These are phyloP conservation scores for Selene dorsalis DNA, from an alignment of 2,797 vertebrate species.

Conservation along the genomic window DNA sequence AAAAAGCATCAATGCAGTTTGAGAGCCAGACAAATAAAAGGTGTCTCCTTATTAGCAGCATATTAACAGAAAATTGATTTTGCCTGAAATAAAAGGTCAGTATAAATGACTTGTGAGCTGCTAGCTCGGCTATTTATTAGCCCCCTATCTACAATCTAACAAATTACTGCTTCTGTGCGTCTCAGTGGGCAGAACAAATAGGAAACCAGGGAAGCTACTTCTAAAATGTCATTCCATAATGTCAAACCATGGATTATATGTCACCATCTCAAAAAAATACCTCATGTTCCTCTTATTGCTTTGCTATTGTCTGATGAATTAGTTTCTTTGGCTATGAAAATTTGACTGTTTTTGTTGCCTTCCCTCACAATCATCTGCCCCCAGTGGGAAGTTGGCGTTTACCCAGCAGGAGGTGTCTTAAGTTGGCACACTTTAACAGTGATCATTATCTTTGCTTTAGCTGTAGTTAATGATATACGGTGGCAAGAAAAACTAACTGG, in stretches of 20 bases:
- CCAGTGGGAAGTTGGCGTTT: constrained; percentile 50
- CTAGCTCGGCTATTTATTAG: constrained; percentile 78
- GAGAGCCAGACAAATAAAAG: constrained; percentile 77
- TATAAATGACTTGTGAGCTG: constrained; percentile 82
- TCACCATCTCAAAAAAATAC: constrained; percentile 71
- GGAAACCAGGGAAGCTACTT: constrained; percentile 69
- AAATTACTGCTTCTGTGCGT: constrained; percentile 72
- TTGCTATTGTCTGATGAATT: constrained; percentile 69
- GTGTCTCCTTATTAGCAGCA: constrained; percentile 77
- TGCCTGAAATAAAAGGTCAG: constrained; percentile 85
- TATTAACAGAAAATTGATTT: constrained; percentile 85
- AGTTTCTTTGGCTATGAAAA: constrained; percentile 56
- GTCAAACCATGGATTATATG: constrained; percentile 83
- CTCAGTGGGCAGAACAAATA: constrained; percentile 75
- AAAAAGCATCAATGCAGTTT: constrained; percentile 67
- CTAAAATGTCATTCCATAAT: constrained; percentile 84
- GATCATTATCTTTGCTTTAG: constrained; percentile 59
- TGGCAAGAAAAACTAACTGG: background rate
- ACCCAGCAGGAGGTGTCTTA: constrained; percentile 56
- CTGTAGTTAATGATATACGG: constrained; percentile 52
- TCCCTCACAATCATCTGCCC: constrained; percentile 53
- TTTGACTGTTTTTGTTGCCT: constrained; percentile 62
- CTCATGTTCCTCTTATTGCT: constrained; percentile 45
- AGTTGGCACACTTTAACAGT: constrained; percentile 50
- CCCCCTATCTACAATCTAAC: constrained; percentile 77